Conservation (phyloP, 2,888 invertebrate species). For the Synanthedon tipuliformis region DNA sequence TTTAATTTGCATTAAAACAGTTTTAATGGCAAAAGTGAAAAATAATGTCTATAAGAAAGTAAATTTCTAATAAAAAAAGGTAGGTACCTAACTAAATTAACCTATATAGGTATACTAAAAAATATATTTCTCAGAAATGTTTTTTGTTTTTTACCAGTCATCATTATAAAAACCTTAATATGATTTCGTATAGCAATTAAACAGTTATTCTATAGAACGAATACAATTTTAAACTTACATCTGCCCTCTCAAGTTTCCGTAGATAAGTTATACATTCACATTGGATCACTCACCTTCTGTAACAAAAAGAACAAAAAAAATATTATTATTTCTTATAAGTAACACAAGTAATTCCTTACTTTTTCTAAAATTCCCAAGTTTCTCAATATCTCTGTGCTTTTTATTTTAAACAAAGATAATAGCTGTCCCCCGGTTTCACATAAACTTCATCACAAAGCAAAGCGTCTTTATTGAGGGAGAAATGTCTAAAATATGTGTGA, state of each 20-base stretch:
- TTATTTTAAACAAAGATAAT: constrained; percentile 25
- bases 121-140: too few relatives aligned
- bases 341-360: background rate
- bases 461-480: constrained; percentile 26
- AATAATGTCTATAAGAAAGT: too few relatives aligned
- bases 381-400: background rate
- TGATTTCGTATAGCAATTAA: too few relatives aligned
- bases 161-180: too few relatives aligned
- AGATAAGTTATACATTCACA: background rate
- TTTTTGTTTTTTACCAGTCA: too few relatives aligned
- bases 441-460: constrained; percentile 17
- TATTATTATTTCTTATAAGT: background rate
- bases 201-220: too few relatives aligned
- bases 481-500: constrained; percentile 67
- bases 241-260: background rate
- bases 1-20: too few relatives aligned
- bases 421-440: constrained; percentile 21
- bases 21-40: too few relatives aligned
- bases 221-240: too few relatives aligned
- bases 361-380: background rate
- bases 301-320: constrained; percentile 38
- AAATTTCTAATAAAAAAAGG: too few relatives aligned
- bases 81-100: too few relatives aligned
- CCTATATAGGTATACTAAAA: too few relatives aligned
- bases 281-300: constrained; percentile 56